A percentile compares a stretch with the other conserved stretches of the same genome.
Evolutionary conservation across 2,888 invertebrate genomes (phyloP).

Genomic region (Rapana venosa): DNA sequence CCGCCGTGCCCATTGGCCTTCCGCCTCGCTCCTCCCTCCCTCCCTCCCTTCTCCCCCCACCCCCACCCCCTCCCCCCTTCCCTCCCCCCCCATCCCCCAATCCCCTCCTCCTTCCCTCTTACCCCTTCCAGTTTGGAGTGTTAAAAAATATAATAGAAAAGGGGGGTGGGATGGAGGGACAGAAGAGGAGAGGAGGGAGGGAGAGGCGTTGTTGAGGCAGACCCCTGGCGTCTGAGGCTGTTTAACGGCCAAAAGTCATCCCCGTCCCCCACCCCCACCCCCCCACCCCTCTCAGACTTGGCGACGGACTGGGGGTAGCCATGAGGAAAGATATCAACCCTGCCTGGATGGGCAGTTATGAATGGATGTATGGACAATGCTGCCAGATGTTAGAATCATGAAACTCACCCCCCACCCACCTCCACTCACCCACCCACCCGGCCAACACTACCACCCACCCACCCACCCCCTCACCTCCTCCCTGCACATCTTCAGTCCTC

Average conservation of each 20-base stretch:
- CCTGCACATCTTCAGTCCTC: too few species aligned
- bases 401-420: neutral
- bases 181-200: neutral
- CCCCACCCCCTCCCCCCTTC: neutral
- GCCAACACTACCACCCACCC: neutral
- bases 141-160: neutral
- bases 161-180: neutral
- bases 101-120: neutral
- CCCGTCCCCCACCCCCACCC: too few species aligned
- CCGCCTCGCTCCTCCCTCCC: neutral
- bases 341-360: too few species aligned
- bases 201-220: neutral
- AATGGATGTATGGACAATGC: too few species aligned
- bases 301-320: too few species aligned
- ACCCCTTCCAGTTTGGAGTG: neutral
- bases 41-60: neutral
- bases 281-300: too few species aligned
- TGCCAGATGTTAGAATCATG: too few species aligned
- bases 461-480: too few species aligned
- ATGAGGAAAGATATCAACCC: too few species aligned
- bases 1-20: neutral
- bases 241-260: neutral
- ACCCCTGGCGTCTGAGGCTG: slow-evolving; percentile 1
- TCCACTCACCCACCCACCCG: neutral
- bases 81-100: neutral